Base-by-base conservation (phyloP, 1,140 invertebrate genomes). In the Lerema accius region DNA sequence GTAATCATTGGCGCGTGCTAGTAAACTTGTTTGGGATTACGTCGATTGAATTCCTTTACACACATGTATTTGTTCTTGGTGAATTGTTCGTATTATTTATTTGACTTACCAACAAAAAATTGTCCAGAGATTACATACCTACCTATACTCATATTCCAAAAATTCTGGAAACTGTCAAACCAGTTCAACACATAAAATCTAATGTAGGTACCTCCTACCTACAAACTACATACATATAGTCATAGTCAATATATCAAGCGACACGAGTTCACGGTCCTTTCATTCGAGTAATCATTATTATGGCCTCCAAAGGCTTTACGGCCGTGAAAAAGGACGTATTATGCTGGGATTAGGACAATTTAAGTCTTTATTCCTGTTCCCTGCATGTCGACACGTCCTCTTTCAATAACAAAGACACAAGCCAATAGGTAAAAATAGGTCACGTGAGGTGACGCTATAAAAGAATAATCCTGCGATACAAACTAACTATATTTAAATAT, bases 321-420 rank as follows among this genome's bases (percentile, higher is more conserved):
- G 59, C 40, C 45, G 35, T 43, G 42, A 78, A 77, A 76, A 51
- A 66, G 69, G 79, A 75, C 78, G 71, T 69, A 69, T 78, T 78
- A 73, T 70, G 48, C 64, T 15, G 71, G 56, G 72, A 78, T 80
- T 69, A 80, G 50, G 51, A 50, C 50, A 49, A 60, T 69, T 74
- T 63, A 63, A 42, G 69, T 67, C 67, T 71, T 85, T 76, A 87
- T 85, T 76, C 83, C 17, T 56, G 63, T 78, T 84, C 84, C 65
- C 81, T 81, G 53, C 63, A 63, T 74, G 61, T 72, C 62, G 77
- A 82, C 86, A 89, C 84, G 86, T 84, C 66, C 63, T 13, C 49
- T 59, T 67, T 13, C 26, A n/a, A 16, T 35, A 32, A 58, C 42
- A 58, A 58, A 58, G 15, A 14, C 28, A 32, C 42, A 26, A 42